phyloP scores from a whole-genome alignment of 2,797 vertebrate genomes.

The Peromyscus attwateri region DNA sequence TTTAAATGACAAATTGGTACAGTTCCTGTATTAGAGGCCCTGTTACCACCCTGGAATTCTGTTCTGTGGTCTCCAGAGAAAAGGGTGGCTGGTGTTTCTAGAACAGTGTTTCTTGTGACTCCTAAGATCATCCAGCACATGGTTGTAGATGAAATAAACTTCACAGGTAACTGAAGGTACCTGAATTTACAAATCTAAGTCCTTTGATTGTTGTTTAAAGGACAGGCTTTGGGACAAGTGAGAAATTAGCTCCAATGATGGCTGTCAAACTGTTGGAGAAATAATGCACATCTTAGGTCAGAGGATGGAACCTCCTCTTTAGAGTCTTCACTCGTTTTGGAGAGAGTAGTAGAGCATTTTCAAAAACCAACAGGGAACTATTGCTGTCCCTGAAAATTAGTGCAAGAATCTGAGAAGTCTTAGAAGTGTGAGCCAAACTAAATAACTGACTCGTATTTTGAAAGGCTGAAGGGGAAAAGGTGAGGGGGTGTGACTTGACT shows the following conservation, averaged over 20 bases:
- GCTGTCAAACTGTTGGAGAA: not conserved
- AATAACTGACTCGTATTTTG: constrained; percentile 49
- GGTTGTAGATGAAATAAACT: not conserved
- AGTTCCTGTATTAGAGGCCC: not conserved
- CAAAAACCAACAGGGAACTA: not conserved
- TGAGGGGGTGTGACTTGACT: not conserved
- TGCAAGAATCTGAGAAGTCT: constrained; percentile 32
- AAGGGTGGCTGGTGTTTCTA: not conserved
- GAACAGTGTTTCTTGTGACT: not conserved
- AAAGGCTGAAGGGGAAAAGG: constrained; percentile 46
- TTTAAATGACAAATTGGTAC: not conserved
- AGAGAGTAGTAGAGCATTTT: not conserved
- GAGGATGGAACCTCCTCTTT: constrained; percentile 11
- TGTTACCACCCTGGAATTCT: not conserved
- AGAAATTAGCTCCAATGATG: constrained; percentile 32
- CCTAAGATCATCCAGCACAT: not conserved
- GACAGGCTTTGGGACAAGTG: not conserved
- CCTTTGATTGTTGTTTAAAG: not conserved
- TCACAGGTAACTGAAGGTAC: not conserved
- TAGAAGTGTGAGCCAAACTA: constrained; percentile 58
- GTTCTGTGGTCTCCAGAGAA: not conserved
- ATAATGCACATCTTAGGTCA: constrained; percentile 5
- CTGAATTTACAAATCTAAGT: not conserved
- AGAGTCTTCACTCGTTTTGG: constrained; percentile 21
- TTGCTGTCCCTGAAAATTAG: not conserved